Percentiles rank a stretch among this genome's conserved stretches.
Conservation (phyloP, 2,113 vertebrate genomes). For the Steatornis caripensis region DNA sequence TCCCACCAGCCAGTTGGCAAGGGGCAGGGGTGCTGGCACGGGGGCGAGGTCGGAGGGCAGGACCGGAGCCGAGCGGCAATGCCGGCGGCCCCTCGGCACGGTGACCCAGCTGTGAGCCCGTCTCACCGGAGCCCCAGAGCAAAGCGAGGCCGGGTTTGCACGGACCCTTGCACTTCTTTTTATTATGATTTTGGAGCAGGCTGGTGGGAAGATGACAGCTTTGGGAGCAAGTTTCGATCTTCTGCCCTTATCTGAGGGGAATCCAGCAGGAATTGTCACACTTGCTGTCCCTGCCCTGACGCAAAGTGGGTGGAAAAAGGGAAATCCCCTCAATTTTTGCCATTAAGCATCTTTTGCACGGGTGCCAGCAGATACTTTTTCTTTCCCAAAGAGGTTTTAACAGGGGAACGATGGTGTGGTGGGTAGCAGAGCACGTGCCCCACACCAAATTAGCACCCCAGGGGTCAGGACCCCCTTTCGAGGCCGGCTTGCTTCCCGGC, state of each 20-base stretch:
- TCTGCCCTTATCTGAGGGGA: background rate
- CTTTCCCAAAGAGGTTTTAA: background rate
- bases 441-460: rapidly evolving
- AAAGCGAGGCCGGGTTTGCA: background rate
- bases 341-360: background rate
- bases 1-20: constrained; percentile 13
- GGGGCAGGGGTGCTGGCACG: background rate
- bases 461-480: background rate
- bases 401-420: background rate
- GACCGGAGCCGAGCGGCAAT: background rate
- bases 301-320: background rate
- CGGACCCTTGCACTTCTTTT: background rate
- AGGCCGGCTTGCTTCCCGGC: rapidly evolving
- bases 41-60: background rate
- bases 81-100: rapidly evolving
- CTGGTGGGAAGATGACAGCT: background rate
- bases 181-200: background rate
- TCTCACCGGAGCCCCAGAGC: background rate
- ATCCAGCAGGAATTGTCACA: background rate
- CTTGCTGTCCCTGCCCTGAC: background rate
- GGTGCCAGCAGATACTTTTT: background rate
- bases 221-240: background rate
- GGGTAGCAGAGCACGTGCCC: background rate
- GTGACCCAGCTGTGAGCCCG: rapidly evolving
- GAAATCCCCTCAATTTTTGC: background rate